Evolutionary conservation across 2,797 vertebrate genomes (phyloP), one percentile per base, ranked within the genome.

Genomic region (Danio jaintianensis): DNA sequence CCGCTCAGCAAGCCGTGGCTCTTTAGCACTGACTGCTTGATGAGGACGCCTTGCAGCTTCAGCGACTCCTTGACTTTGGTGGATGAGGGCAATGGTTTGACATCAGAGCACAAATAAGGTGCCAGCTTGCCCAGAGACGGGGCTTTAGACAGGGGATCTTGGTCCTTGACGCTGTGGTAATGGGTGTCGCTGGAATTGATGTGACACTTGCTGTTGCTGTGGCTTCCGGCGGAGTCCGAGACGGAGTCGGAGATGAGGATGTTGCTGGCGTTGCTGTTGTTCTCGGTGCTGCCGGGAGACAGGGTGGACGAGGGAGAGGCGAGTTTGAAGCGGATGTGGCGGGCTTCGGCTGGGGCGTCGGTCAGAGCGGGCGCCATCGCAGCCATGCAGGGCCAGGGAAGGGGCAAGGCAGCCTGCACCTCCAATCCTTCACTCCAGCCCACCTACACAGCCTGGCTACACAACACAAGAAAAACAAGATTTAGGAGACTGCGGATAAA

Each of bases 321-420:
- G 95, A 96, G 95, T 91, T 95, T 96, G 96, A 96, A 96, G 91
- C 95, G 94, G 91, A 96, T 95, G 90, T 95, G 95, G 92, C 94
- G 96, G 93, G 95, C 94, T 94, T 96, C 96, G 92, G 95, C 94
- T 91, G 96, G 95, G 90, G 95, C 94, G 85, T 96, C 96, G 93
- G 95, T 96, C 92, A 96, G 94, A 95, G 96, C 95, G 92, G 96
- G 96, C 93, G 95, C 96, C 95, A 96, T 96, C 92, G 96, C 95
- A 96, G 96, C 96, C 95, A 96, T 96, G 95, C 96, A 96, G 95
- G 95, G 97, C 96, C 94, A 93, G 95, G 93, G 95, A 94, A 95
- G 92, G 94, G 96, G 95, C 94, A 93, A 93, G 94, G 93, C 94
- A 95, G 95, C 95, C 96, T 96, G 95, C 94, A 96, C 96, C 95